Evolutionary conservation across 2,888 invertebrate genomes (phyloP).

Genomic region (Yponomeuta malinellus): DNA sequence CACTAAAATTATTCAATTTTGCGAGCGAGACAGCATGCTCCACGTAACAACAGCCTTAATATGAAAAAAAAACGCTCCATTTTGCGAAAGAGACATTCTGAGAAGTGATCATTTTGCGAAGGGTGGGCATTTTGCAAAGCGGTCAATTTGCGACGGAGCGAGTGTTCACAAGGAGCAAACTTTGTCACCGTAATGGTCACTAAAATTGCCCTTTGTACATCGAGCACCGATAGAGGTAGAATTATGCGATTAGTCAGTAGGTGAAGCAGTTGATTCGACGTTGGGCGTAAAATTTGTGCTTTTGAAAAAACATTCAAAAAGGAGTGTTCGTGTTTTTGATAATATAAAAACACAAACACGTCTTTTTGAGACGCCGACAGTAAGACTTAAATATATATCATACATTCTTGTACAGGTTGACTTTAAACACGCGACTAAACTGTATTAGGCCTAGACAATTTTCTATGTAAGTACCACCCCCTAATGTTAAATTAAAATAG

Average conservation of each 20-base stretch:
- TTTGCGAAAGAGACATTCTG: too few species aligned
- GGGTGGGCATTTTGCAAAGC: too few species aligned
- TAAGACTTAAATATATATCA: constrained; percentile 2
- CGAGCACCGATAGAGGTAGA: constrained; percentile 71
- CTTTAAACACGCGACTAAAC: constrained; percentile 6
- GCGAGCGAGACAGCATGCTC: too few species aligned
- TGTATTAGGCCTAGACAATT: neutral
- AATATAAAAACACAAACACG: too few species aligned
- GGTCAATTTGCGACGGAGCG: too few species aligned
- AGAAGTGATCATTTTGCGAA: too few species aligned
- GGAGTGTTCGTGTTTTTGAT: neutral
- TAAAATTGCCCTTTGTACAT: constrained; percentile 21
- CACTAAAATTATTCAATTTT: too few species aligned
- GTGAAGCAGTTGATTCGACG: neutral
- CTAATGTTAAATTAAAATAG: too few species aligned
- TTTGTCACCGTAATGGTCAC: neutral
- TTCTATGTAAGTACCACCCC: neutral
- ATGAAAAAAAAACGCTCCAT: too few species aligned
- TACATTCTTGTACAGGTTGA: neutral
- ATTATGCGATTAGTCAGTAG: constrained; percentile 23
- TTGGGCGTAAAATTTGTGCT: neutral
- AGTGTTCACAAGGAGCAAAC: neutral
- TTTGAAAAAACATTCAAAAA: neutral
- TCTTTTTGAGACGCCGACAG: neutral
- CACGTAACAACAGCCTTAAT: too few species aligned